These are phyloP conservation scores for Micromesistius poutassou DNA, from an alignment of 2,797 vertebrate species.

Conservation along the genomic window DNA sequence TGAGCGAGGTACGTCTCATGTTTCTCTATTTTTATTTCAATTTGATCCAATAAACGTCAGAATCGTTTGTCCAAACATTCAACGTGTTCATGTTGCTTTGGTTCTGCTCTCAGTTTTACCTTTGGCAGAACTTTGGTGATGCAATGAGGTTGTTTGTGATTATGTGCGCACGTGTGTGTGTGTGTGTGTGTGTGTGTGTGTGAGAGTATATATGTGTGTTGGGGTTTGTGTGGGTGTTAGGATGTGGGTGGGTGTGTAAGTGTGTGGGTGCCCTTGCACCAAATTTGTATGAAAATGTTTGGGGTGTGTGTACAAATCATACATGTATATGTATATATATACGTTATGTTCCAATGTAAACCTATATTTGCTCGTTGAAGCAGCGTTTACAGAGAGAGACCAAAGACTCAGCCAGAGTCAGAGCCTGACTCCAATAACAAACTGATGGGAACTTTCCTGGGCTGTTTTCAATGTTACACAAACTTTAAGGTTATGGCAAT, in stretches of 20 bases:
- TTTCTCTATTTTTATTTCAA: constrained; percentile 59
- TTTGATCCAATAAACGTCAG: constrained; percentile 63
- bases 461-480: background rate
- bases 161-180: background rate
- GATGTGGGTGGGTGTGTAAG: too few species aligned
- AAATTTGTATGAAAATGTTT: background rate
- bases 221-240: background rate
- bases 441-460: background rate
- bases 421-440: background rate
- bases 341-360: background rate
- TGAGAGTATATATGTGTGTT: background rate
- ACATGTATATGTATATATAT: background rate
- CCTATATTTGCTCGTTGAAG: background rate
- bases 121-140: constrained; percentile 24
- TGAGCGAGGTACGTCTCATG: constrained; percentile 37
- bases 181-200: background rate
- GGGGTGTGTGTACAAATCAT: background rate
- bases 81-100: constrained; percentile 26
- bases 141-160: constrained; percentile 21
- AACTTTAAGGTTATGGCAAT: background rate
- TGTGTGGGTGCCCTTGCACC: constrained; percentile 1
- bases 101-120: constrained; percentile 36
- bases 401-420: background rate
- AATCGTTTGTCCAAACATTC: constrained; percentile 43
- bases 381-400: background rate